Percentiles rank a stretch among this genome's conserved stretches.
Evolutionary conservation across 2,797 vertebrate species (phyloP).

Genomic region (Halcyon chelicuti): DNA sequence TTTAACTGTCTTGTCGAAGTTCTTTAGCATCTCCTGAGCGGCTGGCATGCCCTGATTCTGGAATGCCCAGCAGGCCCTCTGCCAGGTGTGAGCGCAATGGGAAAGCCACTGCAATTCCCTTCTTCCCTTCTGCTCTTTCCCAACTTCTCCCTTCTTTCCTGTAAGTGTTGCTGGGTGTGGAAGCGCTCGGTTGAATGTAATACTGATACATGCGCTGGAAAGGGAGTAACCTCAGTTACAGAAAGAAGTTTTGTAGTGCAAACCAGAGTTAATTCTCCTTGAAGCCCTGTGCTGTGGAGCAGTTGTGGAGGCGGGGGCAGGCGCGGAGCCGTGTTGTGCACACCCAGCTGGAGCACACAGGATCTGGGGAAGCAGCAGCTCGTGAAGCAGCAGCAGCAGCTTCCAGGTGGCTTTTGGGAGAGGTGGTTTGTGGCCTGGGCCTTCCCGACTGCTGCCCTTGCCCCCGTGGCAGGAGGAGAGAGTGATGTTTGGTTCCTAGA

Average conservation of each 20-base stretch:
- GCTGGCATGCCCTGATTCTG: neutral
- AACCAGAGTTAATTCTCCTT: neutral
- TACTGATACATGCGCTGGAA: neutral
- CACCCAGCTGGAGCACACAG: neutral
- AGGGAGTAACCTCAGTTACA: neutral
- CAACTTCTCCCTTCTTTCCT: neutral
- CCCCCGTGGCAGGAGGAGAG: rapidly evolving
- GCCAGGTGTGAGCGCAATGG: neutral
- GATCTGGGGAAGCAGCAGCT: neutral
- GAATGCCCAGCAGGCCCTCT: neutral
- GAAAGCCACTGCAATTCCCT: neutral
- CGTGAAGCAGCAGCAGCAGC: neutral
- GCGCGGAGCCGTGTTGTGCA: rapidly evolving
- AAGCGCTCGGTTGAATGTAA: neutral
- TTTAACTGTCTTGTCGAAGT: neutral
- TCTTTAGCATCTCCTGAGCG: neutral
- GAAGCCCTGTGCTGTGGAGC: neutral
- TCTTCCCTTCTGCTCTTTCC: neutral
- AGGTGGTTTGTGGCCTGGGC: neutral
- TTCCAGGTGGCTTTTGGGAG: neutral
- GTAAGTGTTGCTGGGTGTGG: rapidly evolving
- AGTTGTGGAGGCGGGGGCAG: neutral
- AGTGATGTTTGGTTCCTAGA: neutral
- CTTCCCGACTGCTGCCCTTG: neutral
- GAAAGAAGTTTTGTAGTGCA: neutral